Evolutionary conservation across 2,888 invertebrate species (phyloP), one percentile per base, ranked within the genome.

Genomic region (Microctonus hyperodae): DNA sequence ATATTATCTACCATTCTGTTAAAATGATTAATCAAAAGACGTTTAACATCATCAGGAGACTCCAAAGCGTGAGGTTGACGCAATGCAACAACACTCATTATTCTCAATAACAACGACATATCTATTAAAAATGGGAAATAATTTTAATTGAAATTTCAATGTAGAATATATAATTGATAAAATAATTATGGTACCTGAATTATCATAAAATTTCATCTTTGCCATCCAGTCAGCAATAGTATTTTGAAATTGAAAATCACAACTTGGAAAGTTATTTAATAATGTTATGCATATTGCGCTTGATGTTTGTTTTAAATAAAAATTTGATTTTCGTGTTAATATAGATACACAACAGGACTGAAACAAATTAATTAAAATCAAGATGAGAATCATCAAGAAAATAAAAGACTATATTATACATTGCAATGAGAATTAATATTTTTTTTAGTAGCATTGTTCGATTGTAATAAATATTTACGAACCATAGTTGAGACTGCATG

Each of bases 341-440:
- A 72, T 76, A 0, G 31, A 28, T 33, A 74, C 68, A 33, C 82
- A 78, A 31, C 71, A 59, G 35, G 71, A 65, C 82, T 82, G 16
- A 20, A 33, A 65, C 40, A n/a, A 3, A 37, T 59, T n/a, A 22
- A 25, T 20, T 9, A 37, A 25, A 20, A 25, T 56, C 55, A 16
- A 13, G 0, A 7, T 28, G 11, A 59, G 25, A n/a, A n/a, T n/a
- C n/a, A n/a, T n/a, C n/a, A n/a, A n/a, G n/a, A n/a, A n/a, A n/a
- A n/a, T n/a, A n/a, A n/a, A n/a, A n/a, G n/a, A n/a, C n/a, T n/a
- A n/a, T n/a, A n/a, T n/a, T n/a, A n/a, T n/a, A n/a, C n/a, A n/a
- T n/a, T n/a, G n/a, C n/a, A n/a, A n/a, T n/a, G n/a, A n/a, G n/a
- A n/a, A n/a, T n/a, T n/a, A n/a, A n/a, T n/a, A n/a, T n/a, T n/a